Conservation (phyloP, 1,140 invertebrate species). For the Tetraneura akinire region DNA sequence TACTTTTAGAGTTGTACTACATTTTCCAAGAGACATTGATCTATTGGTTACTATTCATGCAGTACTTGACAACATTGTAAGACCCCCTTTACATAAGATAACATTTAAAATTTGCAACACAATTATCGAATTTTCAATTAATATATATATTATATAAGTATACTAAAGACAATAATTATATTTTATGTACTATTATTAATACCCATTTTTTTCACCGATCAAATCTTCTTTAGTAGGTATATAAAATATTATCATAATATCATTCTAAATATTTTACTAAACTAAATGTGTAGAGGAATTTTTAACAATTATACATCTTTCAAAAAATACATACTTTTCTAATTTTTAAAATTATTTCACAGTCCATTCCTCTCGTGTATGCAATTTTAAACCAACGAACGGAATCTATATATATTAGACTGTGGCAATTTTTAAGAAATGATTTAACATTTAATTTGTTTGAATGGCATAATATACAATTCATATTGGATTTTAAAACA, state of each 20-base stretch:
- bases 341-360: no score
- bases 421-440: background rate
- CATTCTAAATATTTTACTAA: no score
- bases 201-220: background rate
- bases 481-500: background rate
- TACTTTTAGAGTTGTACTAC: background rate
- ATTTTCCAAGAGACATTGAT: slow-evolving; percentile 4
- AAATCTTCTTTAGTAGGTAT: no score
- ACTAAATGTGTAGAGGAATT: no score
- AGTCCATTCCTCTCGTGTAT: slow-evolving; percentile 16
- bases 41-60: background rate
- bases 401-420: background rate
- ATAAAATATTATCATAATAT: no score
- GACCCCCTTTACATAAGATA: background rate
- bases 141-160: background rate
- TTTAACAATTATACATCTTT: background rate
- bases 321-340: no score
- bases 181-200: background rate
- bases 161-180: slow-evolving; percentile 4
- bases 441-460: background rate
- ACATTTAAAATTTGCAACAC: background rate
- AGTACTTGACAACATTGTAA: slow-evolving; percentile 2
- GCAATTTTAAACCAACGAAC: background rate
- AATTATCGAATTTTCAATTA: background rate
- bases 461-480: background rate